phyloP scores from a whole-genome alignment of 2,113 vertebrate genomes.

The Chloroceryle aenea region DNA sequence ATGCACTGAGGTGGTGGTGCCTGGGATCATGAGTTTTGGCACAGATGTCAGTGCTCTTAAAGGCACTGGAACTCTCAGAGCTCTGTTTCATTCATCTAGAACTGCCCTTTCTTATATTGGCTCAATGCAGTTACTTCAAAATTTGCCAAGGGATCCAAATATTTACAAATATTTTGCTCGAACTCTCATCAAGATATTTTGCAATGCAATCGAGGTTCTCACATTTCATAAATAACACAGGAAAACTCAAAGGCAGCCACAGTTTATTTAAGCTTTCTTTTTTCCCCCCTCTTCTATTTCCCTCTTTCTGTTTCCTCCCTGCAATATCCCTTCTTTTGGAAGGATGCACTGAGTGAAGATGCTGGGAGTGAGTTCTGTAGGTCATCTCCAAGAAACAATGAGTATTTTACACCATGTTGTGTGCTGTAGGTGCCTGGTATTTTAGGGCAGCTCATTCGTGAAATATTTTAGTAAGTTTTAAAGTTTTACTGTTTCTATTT shows the following conservation, averaged over 20 bases:
- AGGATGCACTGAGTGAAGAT: not conserved
- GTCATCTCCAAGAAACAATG: not conserved
- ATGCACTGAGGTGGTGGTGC: not conserved
- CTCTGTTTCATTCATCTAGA: slow-evolving; percentile 11
- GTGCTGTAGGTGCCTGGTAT: not conserved
- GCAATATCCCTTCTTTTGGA: not conserved
- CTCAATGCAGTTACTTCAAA: not conserved
- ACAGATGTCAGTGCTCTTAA: not conserved
- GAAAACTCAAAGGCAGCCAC: not conserved
- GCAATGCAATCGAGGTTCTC: not conserved
- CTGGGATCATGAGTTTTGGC: not conserved
- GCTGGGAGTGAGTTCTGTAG: not conserved
- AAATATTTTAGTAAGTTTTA: slow-evolving; percentile 51
- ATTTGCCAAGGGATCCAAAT: not conserved
- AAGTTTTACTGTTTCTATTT: slow-evolving; percentile 56
- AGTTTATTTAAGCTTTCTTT: not conserved
- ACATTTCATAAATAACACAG: slow-evolving; percentile 6
- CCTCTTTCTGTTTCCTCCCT: not conserved
- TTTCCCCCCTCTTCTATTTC: not conserved
- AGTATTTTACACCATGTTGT: not conserved
- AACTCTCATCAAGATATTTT: slow-evolving; percentile 17
- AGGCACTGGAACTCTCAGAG: not conserved
- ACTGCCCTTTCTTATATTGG: not conserved
- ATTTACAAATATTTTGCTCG: not conserved
- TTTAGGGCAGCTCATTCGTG: slow-evolving; percentile 2